These are phyloP conservation scores for Diplosoma virens DNA, from an alignment of 23 tunicate genomes.

Conservation along the genomic window DNA sequence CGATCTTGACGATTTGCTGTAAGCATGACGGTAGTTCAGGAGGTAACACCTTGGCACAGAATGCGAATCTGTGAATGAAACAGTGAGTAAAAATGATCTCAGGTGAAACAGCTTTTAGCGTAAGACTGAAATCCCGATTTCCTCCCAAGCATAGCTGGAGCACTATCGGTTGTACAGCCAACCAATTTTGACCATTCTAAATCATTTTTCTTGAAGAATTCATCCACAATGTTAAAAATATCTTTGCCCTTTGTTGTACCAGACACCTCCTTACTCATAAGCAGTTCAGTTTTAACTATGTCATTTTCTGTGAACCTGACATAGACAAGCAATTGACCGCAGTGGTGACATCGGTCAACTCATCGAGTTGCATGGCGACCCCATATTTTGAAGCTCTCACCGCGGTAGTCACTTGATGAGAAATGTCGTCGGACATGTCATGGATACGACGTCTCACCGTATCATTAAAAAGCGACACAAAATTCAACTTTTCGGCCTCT, in stretches of 20 bases:
- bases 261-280: conserved; percentile 45
- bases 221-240: conserved; percentile 12
- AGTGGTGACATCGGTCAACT: conserved; percentile 48
- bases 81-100: conserved; percentile 41
- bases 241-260: conserved; percentile 15
- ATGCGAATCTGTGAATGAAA: conserved; percentile 64
- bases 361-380: conserved; percentile 62
- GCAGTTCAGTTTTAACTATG: conserved; percentile 45
- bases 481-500: conserved; percentile 35
- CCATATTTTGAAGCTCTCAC: conserved; percentile 53
- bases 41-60: conserved; percentile 66
- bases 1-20: conserved; percentile 33
- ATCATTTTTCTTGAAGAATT: conserved; percentile 42
- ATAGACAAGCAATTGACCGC: conserved; percentile 61
- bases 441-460: conserved; percentile 57
- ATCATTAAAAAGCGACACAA: conserved; percentile 54
- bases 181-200: conserved; percentile 48
- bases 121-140: conserved; percentile 48
- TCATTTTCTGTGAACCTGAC: conserved; percentile 48
- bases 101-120: conserved; percentile 54
- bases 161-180: conserved; percentile 63
- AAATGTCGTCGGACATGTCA: conserved; percentile 37
- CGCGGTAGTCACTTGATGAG: conserved; percentile 59
- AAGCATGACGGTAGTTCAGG: conserved; percentile 41
- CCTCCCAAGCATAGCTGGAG: conserved; percentile 39